These are phyloP conservation scores for Diploptera punctata DNA, from an alignment of 2,888 invertebrate genomes.

Conservation along the genomic window DNA sequence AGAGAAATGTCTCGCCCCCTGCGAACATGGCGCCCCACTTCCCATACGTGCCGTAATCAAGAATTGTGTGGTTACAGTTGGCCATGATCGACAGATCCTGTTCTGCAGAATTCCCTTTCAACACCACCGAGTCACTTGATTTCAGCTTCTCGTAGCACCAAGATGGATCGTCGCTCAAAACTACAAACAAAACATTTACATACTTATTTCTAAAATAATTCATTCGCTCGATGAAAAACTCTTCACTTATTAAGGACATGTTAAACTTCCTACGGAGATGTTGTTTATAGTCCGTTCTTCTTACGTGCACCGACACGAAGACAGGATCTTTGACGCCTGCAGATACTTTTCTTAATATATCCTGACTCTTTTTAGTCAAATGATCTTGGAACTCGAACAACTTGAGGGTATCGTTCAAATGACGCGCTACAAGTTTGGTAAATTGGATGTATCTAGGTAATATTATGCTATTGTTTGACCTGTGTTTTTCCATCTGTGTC, in stretches of 20 bases:
- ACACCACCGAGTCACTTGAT: constrained; percentile 53
- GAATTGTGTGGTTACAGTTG: constrained; percentile 60
- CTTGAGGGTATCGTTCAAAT: constrained; percentile 62
- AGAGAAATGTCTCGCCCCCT: constrained; percentile 58
- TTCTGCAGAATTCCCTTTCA: constrained; percentile 51
- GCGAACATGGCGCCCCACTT: constrained; percentile 59
- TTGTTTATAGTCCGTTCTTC: constrained; percentile 62
- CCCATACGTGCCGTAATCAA: constrained; percentile 60
- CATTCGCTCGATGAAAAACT: constrained; percentile 56
- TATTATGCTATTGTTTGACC: not conserved
- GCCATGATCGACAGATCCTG: constrained; percentile 58
- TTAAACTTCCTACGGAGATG: constrained; percentile 61
- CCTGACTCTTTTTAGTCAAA: constrained; percentile 57
- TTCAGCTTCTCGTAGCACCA: constrained; percentile 56
- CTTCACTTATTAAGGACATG: constrained; percentile 52
- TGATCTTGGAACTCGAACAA: constrained; percentile 61
- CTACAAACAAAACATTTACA: constrained; percentile 53
- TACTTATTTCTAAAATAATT: constrained; percentile 54
- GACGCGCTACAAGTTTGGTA: constrained; percentile 60
- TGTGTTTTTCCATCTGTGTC: too few relatives aligned
- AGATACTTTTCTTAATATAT: constrained; percentile 52
- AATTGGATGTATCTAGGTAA: constrained; percentile 52
- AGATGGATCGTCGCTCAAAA: constrained; percentile 57
- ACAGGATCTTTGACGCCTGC: constrained; percentile 46
- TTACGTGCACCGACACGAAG: constrained; percentile 62